Percentiles rank a stretch among this genome's conserved stretches.
Evolutionary conservation across 1,140 invertebrate species (phyloP).

Genomic region (Coptotermes formosanus): DNA sequence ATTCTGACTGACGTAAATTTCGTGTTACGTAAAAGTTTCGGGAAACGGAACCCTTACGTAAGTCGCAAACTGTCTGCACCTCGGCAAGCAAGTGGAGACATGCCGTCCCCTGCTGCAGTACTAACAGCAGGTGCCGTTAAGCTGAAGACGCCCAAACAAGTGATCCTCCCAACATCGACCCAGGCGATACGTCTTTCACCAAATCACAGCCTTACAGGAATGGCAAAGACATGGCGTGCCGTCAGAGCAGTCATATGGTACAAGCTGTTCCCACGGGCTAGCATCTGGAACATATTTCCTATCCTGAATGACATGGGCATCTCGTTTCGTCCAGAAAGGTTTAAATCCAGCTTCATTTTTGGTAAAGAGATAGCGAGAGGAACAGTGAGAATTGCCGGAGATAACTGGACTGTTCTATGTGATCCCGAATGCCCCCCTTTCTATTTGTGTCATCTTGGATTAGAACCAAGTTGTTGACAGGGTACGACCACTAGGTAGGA

Average conservation of each 20-base stretch:
- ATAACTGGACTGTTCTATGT: neutral
- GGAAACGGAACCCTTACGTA: too few relatives aligned
- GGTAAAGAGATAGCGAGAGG: neutral
- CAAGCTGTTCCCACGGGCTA: neutral
- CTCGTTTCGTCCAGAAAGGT: neutral
- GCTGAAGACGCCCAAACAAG: neutral
- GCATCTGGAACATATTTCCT: neutral
- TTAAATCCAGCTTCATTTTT: neutral
- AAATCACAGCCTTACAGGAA: neutral
- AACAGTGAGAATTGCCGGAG: neutral
- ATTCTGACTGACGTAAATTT: too few relatives aligned
- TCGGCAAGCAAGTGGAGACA: neutral
- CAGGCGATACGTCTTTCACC: neutral
- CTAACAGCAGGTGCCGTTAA: neutral
- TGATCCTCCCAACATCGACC: neutral
- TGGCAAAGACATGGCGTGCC: too few relatives aligned
- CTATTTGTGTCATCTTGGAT: conserved; percentile 12
- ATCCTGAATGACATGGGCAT: neutral
- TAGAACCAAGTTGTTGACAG: neutral
- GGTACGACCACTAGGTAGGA: neutral
- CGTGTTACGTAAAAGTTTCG: too few relatives aligned
- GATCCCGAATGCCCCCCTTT: neutral
- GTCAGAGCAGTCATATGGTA: too few relatives aligned
- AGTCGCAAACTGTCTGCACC: too few relatives aligned
- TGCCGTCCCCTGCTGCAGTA: neutral